Percentiles rank a stretch among this genome's conserved stretches.
These are phyloP conservation scores for Neoitamus cyanurus DNA, from an alignment of 2,888 invertebrate genomes.

Conservation along the genomic window DNA sequence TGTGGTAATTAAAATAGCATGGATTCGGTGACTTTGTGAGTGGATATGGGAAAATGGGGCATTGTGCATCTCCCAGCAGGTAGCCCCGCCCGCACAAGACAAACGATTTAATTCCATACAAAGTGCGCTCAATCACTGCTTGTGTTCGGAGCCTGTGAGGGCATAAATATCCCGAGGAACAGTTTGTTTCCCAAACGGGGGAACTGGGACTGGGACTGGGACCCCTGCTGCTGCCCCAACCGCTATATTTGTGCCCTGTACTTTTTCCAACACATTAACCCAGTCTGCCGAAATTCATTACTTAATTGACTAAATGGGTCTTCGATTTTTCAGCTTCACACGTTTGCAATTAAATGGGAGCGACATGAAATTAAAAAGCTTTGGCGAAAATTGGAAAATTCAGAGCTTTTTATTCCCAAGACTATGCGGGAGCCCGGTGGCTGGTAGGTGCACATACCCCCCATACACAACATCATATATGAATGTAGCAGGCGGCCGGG, in stretches of 20 bases:
- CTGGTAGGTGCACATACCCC: neutral
- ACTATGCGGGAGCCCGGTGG: neutral
- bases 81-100: neutral
- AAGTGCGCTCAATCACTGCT: neutral
- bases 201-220: neutral
- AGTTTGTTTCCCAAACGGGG: neutral
- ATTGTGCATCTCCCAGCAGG: neutral
- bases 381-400: slow-evolving; percentile 21
- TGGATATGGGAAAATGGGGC: neutral
- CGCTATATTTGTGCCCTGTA: neutral
- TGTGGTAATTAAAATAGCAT: neutral
- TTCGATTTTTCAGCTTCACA: slow-evolving; percentile 40
- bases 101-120: neutral
- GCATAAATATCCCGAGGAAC: neutral
- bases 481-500: neutral
- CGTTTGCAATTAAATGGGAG: slow-evolving; percentile 35
- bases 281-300: slow-evolving; percentile 33
- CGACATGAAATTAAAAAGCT: slow-evolving; percentile 44
- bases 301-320: slow-evolving; percentile 43
- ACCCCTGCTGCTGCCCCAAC: neutral
- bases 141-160: neutral
- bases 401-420: slow-evolving; percentile 18
- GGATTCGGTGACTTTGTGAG: neutral
- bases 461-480: neutral
- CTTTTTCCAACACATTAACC: slow-evolving; percentile 23